Percentiles rank a stretch among this genome's conserved stretches.
phyloP scores from a whole-genome alignment of 2,113 vertebrate species.

The Myotis davidii region DNA sequence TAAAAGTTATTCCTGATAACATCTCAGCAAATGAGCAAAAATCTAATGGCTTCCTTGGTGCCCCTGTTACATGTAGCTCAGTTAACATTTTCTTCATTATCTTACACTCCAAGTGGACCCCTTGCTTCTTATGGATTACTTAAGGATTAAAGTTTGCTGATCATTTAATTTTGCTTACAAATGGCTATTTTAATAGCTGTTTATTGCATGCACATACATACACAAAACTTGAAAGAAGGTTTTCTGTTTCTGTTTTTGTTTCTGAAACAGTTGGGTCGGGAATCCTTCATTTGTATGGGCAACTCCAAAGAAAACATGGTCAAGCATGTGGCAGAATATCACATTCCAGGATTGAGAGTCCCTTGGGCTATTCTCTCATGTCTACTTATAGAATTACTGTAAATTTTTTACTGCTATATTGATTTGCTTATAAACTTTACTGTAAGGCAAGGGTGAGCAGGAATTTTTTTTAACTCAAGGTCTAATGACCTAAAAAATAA shows the following conservation, averaged over 20 bases:
- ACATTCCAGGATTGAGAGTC: neutral
- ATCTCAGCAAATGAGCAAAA: neutral
- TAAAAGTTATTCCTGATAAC: neutral
- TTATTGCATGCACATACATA: neutral
- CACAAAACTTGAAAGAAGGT: neutral
- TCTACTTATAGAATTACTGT: constrained; percentile 46
- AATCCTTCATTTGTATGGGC: neutral
- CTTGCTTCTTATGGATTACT: neutral
- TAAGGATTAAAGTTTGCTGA: neutral
- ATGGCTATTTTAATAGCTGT: neutral
- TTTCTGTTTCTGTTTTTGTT: neutral
- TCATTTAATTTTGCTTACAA: neutral
- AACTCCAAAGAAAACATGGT: neutral
- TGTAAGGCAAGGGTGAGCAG: constrained; percentile 9
- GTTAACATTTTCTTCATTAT: neutral
- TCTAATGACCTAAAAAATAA: neutral
- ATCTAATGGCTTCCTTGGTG: neutral
- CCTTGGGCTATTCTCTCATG: neutral
- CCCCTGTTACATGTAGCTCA: neutral
- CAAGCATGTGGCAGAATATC: neutral
- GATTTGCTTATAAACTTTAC: constrained; percentile 63
- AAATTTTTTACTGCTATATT: constrained; percentile 57
- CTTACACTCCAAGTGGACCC: neutral
- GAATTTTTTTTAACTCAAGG: neutral
- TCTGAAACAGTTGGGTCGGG: neutral